Conservation (phyloP, 2,888 invertebrate species). For the Drosophila nigricruria region DNA sequence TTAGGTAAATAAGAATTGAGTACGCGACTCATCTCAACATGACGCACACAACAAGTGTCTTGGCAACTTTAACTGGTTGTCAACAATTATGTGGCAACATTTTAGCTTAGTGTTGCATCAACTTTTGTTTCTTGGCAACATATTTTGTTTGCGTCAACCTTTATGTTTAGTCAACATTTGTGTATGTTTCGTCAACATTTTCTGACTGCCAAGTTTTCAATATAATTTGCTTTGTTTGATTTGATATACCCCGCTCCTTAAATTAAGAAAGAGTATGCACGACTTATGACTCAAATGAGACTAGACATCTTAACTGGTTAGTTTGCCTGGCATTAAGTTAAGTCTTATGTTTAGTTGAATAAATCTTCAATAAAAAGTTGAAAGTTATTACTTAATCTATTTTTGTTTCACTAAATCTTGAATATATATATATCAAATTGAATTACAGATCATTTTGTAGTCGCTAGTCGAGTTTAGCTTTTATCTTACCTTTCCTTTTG, state of each 20-base stretch:
- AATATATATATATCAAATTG: not conserved
- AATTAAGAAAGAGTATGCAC: not conserved
- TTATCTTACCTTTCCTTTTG: constrained; percentile 1
- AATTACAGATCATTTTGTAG: constrained; percentile 7
- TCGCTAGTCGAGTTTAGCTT: not conserved
- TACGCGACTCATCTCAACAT: constrained; percentile 24
- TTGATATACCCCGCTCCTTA: not conserved
- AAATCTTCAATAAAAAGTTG: too few relatives aligned
- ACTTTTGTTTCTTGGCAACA: constrained; percentile 36
- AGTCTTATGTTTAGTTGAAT: too few relatives aligned
- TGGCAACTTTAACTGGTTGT: constrained; percentile 26
- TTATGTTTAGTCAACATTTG: not conserved
- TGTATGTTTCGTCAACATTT: constrained; percentile 6
- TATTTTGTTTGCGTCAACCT: not conserved
- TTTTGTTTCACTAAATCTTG: not conserved
- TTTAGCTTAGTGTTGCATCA: constrained; percentile 9
- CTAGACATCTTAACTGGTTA: not conserved
- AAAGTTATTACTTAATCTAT: not conserved
- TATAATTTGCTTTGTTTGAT: not conserved
- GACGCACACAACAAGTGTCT: constrained; percentile 72
- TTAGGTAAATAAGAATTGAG: constrained; percentile 17
- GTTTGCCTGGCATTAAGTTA: too few relatives aligned
- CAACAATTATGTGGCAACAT: constrained; percentile 23
- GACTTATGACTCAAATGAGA: not conserved
- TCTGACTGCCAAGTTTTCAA: constrained; percentile 14